Conservation (phyloP, 2,113 vertebrate species). For the Syrrhaptes paradoxus region DNA sequence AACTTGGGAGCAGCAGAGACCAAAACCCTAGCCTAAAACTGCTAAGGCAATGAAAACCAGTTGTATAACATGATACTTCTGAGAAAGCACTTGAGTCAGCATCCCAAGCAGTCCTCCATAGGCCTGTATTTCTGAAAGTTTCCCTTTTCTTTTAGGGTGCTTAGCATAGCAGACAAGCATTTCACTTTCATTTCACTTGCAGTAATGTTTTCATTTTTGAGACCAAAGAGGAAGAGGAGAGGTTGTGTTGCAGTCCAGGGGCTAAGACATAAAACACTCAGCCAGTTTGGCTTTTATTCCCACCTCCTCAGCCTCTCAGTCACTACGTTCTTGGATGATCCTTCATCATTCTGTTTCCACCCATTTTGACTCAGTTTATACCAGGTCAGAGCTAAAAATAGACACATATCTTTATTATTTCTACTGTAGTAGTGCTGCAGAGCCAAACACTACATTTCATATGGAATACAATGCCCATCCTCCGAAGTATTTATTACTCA, state of each 20-base stretch:
- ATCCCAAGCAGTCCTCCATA: not conserved
- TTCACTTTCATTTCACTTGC: constrained; percentile 1
- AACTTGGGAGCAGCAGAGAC: not conserved
- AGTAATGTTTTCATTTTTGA: not conserved
- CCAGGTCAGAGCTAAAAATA: not conserved
- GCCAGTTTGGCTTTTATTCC: not conserved
- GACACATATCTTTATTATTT: not conserved
- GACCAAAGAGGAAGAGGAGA: not conserved
- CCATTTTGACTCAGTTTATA: not conserved
- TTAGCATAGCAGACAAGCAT: not conserved
- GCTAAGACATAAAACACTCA: fast-evolving
- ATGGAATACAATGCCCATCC: not conserved
- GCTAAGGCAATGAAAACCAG: not conserved
- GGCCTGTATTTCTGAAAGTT: not conserved
- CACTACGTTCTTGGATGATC: not conserved
- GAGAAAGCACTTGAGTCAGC: not conserved
- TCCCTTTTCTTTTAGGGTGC: not conserved
- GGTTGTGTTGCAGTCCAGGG: not conserved
- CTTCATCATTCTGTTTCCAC: not conserved
- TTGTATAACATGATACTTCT: not conserved
- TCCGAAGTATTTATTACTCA: not conserved
- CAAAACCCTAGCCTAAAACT: not conserved
- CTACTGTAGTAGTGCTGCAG: not conserved
- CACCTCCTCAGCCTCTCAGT: not conserved
- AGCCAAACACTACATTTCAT: not conserved